Conservation (phyloP, 2,113 vertebrate species). For the Erythrolamprus reginae region DNA sequence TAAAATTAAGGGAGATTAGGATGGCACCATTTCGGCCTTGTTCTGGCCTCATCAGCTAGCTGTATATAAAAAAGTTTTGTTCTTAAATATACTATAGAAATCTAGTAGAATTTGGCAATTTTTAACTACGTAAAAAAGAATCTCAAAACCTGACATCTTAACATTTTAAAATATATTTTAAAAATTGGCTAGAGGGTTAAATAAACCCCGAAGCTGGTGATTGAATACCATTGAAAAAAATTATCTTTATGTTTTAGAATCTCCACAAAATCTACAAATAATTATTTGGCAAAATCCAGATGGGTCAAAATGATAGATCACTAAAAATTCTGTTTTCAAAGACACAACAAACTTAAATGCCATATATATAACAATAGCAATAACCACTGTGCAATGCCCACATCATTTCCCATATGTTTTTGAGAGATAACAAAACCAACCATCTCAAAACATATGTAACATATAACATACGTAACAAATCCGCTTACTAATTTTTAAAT, state of each 20-base stretch:
- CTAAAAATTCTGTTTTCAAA: not conserved
- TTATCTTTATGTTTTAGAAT: not conserved
- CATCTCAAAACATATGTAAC: not conserved
- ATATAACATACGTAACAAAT: not conserved
- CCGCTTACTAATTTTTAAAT: not conserved
- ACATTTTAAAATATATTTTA: not conserved
- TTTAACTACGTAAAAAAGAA: constrained; percentile 34
- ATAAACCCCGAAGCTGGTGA: not conserved
- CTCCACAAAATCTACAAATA: fast-evolving
- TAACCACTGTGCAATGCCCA: not conserved
- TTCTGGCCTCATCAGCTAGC: no score
- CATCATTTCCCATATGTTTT: fast-evolving
- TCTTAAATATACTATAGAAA: not conserved
- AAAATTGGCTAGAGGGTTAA: not conserved
- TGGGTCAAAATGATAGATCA: not conserved
- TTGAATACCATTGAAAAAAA: not conserved
- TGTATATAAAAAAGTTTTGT: no score
- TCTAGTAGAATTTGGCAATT: constrained; percentile 16
- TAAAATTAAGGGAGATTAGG: no score
- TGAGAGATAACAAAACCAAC: fast-evolving
- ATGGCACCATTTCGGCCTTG: no score
- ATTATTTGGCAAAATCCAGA: not conserved
- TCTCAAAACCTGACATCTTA: constrained; percentile 7
- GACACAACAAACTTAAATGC: fast-evolving
- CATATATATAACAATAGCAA: not conserved